phyloP scores from a whole-genome alignment of 2,888 invertebrate genomes.

The Romanomermis culicivorax region DNA sequence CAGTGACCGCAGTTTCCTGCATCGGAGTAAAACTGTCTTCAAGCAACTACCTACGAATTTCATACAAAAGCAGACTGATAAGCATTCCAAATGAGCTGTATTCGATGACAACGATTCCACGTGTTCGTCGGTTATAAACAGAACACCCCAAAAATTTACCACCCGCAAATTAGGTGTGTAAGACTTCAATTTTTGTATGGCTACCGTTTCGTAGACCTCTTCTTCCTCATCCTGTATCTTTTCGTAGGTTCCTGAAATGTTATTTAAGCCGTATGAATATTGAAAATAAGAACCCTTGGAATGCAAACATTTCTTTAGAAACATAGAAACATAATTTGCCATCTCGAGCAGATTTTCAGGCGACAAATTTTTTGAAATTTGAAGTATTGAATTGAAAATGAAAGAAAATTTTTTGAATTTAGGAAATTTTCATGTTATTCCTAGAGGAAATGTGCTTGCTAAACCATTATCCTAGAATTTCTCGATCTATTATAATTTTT shows the following conservation, averaged over 20 bases:
- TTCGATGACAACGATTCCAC: constrained; percentile 64
- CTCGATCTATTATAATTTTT: no score
- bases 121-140: constrained; percentile 62
- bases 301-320: no score
- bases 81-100: constrained; percentile 57
- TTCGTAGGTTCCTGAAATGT: constrained; percentile 60
- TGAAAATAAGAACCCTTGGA: no score
- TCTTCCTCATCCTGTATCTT: constrained; percentile 96
- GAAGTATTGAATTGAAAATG: no score
- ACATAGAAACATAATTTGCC: no score
- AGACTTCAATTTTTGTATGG: constrained; percentile 91
- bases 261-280: neutral
- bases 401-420: no score
- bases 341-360: no score
- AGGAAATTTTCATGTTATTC: no score
- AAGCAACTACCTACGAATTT: constrained; percentile 89
- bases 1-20: constrained; percentile 67
- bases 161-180: constrained; percentile 90
- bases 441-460: no score
- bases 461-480: no score
- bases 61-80: constrained; percentile 87
- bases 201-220: constrained; percentile 95
- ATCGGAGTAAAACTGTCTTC: constrained; percentile 76
- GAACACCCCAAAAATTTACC: constrained; percentile 88
- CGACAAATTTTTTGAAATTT: neutral